Evolutionary conservation across 1,140 invertebrate species (phyloP).

Genomic region (Thaumatotibia leucotreta): DNA sequence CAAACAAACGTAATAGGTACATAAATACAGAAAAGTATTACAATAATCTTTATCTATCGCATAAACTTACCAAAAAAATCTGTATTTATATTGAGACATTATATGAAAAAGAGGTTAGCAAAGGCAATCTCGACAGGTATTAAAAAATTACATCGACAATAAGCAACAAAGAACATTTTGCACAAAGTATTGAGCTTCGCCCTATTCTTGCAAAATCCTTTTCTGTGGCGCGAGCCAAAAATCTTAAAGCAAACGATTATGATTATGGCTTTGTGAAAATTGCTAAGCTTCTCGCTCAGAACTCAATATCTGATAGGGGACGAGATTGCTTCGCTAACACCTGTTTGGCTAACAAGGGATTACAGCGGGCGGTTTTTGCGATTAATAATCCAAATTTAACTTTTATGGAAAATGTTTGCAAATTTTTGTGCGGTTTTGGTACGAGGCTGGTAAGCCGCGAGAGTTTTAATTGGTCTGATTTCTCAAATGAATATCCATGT

Average conservation of each 20-base stretch:
- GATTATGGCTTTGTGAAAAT: constrained; percentile 9
- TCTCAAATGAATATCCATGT: neutral
- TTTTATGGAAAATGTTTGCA: neutral
- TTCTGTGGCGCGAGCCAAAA: neutral
- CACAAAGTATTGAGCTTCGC: neutral
- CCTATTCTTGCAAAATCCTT: neutral
- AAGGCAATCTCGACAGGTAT: too few relatives aligned
- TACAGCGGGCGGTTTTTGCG: neutral
- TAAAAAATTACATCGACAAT: too few relatives aligned
- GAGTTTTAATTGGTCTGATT: neutral
- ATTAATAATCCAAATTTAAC: neutral
- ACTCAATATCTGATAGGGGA: constrained; percentile 5
- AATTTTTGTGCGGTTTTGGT: neutral
- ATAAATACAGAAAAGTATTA: too few relatives aligned
- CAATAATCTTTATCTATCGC: too few relatives aligned
- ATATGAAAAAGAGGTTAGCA: too few relatives aligned
- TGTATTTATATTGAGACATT: too few relatives aligned
- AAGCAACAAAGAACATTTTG: too few relatives aligned
- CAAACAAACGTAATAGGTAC: too few relatives aligned
- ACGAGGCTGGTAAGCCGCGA: neutral
- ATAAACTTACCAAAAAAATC: too few relatives aligned
- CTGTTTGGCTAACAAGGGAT: constrained; percentile 13
- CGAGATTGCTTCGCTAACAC: constrained; percentile 4
- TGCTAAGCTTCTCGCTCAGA: neutral
- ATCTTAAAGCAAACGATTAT: constrained; percentile 4